These are phyloP conservation scores for Gallirallus australis DNA, from an alignment of 2,797 vertebrate species.

Conservation along the genomic window DNA sequence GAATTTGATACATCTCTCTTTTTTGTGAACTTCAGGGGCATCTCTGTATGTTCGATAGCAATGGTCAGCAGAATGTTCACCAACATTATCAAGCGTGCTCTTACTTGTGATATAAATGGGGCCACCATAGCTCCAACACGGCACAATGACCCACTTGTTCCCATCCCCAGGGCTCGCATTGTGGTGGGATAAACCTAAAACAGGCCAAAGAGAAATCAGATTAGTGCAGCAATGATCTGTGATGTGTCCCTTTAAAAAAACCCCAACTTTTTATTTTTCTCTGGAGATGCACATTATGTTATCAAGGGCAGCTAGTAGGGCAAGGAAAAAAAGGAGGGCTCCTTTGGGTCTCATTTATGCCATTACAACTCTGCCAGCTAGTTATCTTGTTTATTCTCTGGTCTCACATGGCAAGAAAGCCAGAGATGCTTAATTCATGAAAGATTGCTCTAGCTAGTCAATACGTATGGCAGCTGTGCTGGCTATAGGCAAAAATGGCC, in stretches of 20 bases:
- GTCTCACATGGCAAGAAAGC: background rate
- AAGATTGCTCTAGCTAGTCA: background rate
- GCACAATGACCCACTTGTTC: constrained; percentile 91
- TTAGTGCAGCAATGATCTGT: background rate
- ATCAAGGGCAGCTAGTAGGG: background rate
- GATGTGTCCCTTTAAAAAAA: background rate
- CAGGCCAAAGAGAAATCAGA: background rate
- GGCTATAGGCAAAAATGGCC: background rate
- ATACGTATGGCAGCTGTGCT: background rate
- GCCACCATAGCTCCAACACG: constrained; percentile 94
- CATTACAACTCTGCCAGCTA: background rate
- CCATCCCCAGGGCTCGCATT: constrained; percentile 91
- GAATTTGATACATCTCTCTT: background rate
- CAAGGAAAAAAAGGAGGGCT: background rate
- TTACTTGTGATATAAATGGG: constrained; percentile 94
- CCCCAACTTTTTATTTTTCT: background rate
- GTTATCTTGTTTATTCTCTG: background rate
- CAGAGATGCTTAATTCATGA: background rate
- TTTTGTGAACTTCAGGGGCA: background rate
- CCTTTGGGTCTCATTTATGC: background rate
- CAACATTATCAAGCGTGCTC: background rate
- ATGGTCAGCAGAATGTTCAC: background rate
- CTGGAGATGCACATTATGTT: background rate
- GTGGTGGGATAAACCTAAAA: constrained; percentile 92
- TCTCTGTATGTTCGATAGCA: background rate